Evolutionary conservation across 2,113 vertebrate species (phyloP), one percentile per base, ranked within the genome.

Genomic region (Pterocles burchelli): DNA sequence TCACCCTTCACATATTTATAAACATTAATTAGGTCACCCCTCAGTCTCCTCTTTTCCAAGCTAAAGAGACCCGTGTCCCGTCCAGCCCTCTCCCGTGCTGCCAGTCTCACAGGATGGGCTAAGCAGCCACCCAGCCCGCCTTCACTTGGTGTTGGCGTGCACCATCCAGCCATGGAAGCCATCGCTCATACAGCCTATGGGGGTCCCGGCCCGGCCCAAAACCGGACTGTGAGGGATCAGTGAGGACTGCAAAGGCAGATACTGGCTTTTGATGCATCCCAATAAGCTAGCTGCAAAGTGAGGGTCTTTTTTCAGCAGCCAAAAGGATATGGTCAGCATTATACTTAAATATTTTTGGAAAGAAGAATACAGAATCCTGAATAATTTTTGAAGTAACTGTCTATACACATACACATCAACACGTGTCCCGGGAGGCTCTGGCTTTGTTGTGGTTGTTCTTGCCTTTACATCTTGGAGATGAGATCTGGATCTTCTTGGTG

Each of bases 341-440:
- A 46, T 38, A 49, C 41, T 72, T 52, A 20, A 41, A 43, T 58
- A 31, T 26, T 43, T 82, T 72, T 79, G 3, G 21, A 43, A 75
- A 67, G 57, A 67, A 55, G 24, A 28, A 24, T 46, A 33, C 11
- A 71, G 15, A 49, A 81, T 71, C 31, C n/a, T 5, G 15, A 18
- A 16, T 66, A 0, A 48, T 16, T 95, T 87, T 36, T 74, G 33
- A 59, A 88, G 17, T 46, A 59, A 33, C 19, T 57, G 10, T 52
- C 78, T 41, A 28, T 33, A 58, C 7, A 20, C 1, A 0, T 28
- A 28, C 28, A 61, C 18, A 29, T 26, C 72, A 57, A 29, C 12
- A 1, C 7, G 7, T 46, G 36, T 34, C 28, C 2, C 4, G 15
- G 52, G 16, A 45, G 38, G 8, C 17, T 36, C 11, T 2, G 0